Conservation (phyloP, 2,113 vertebrate genomes). For the Gadus chalcogrammus region DNA sequence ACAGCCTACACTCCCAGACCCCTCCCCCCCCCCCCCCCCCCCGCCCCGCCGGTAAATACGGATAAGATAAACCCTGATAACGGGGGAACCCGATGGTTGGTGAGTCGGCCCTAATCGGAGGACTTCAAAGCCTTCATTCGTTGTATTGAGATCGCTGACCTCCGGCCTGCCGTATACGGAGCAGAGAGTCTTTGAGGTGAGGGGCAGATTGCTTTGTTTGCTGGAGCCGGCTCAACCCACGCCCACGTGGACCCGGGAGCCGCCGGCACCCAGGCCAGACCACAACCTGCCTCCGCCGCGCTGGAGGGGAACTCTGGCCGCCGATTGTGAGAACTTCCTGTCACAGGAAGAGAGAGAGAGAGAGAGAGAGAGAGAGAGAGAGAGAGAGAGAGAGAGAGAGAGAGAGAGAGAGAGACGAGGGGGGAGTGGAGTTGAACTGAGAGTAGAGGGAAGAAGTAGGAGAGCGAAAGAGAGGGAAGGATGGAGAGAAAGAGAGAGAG, state of each 20-base stretch:
- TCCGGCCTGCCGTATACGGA: slow-evolving; percentile 41
- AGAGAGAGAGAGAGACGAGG: slow-evolving; percentile 27
- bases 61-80: slow-evolving; percentile 58
- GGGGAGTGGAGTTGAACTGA: slow-evolving; percentile 5
- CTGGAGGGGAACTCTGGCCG: slow-evolving; percentile 60
- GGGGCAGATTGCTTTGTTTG: slow-evolving; percentile 63
- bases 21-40: too few relatives aligned
- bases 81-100: slow-evolving; percentile 29
- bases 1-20: slow-evolving; percentile 32
- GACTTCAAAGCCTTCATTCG: slow-evolving; percentile 61
- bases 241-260: slow-evolving; percentile 52
- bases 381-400: slow-evolving; percentile 55
- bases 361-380: slow-evolving; percentile 40
- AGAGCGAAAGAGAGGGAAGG: slow-evolving; percentile 56
- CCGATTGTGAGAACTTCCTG: slow-evolving; percentile 79
- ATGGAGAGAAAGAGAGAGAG: slow-evolving; percentile 35
- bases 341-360: slow-evolving; percentile 68
- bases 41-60: neutral
- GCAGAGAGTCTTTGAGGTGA: slow-evolving; percentile 53
- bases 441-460: slow-evolving; percentile 22
- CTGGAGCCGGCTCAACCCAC: slow-evolving; percentile 43
- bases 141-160: slow-evolving; percentile 56
- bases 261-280: slow-evolving; percentile 46
- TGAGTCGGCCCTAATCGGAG: slow-evolving; percentile 30
- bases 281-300: slow-evolving; percentile 46